Conservation (phyloP, 1,140 invertebrate species). For the Chelonus insularis region DNA sequence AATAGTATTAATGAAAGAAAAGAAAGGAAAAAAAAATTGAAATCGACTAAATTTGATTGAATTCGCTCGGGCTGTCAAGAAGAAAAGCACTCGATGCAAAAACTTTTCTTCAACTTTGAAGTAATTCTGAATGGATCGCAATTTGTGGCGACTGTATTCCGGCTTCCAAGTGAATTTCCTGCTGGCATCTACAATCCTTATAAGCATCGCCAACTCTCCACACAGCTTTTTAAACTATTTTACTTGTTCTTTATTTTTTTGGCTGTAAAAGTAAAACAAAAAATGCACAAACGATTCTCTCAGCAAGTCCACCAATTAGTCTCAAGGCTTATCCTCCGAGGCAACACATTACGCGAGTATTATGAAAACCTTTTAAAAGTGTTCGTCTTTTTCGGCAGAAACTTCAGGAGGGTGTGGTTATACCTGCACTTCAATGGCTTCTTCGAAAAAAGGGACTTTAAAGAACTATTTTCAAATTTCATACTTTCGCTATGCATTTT, state of each 20-base stretch:
- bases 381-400: neutral
- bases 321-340: slow-evolving; percentile 7
- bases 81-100: slow-evolving; percentile 40
- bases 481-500: too few species aligned
- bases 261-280: neutral
- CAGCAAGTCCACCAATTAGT: slow-evolving; percentile 7
- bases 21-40: slow-evolving; percentile 37
- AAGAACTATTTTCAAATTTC: too few species aligned
- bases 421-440: too few species aligned
- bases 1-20: neutral
- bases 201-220: slow-evolving; percentile 1
- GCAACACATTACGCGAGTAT: slow-evolving; percentile 9
- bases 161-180: slow-evolving; percentile 44
- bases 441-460: too few species aligned
- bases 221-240: slow-evolving; percentile 1
- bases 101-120: slow-evolving; percentile 53
- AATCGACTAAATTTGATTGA: slow-evolving; percentile 53
- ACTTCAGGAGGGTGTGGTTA: too few species aligned
- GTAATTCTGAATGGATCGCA: slow-evolving; percentile 55
- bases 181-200: slow-evolving; percentile 27
- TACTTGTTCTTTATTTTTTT: neutral
- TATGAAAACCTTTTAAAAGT: slow-evolving; percentile 9
- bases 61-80: slow-evolving; percentile 44
- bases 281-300: neutral
- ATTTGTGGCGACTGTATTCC: slow-evolving; percentile 48